Evolutionary conservation across 2,888 invertebrate species (phyloP).

Genomic region (Gymnocheta viridis): DNA sequence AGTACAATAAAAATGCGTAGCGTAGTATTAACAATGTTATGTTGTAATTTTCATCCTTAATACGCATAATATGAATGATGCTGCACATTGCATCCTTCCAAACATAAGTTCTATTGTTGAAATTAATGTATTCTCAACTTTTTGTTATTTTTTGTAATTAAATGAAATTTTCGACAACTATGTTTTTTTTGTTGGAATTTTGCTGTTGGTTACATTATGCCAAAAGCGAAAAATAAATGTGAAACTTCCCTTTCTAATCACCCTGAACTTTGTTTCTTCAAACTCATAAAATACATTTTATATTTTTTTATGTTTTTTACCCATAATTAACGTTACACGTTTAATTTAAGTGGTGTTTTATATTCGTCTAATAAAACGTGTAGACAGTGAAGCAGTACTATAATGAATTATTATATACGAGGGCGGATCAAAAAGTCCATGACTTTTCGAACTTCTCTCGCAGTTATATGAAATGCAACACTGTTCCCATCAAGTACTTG

Average conservation of each 20-base stretch:
- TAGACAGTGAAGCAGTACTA: slow-evolving; percentile 21
- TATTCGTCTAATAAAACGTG: slow-evolving; percentile 22
- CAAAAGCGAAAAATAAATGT: slow-evolving; percentile 9
- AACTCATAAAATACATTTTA: slow-evolving; percentile 37
- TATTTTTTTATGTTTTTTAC: slow-evolving; percentile 33
- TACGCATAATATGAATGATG: slow-evolving; percentile 18
- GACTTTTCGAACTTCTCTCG: too few species aligned
- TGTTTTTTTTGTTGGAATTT: slow-evolving; percentile 8
- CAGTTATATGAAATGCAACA: too few species aligned
- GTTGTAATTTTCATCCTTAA: slow-evolving; percentile 42
- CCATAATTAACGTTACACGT: slow-evolving; percentile 59
- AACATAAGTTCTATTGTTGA: slow-evolving; percentile 47
- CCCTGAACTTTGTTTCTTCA: not conserved
- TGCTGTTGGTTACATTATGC: slow-evolving; percentile 17
- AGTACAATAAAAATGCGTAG: not conserved
- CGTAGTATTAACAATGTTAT: not conserved
- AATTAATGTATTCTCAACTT: slow-evolving; percentile 24
- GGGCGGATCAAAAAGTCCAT: too few species aligned
- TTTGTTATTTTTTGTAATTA: slow-evolving; percentile 56
- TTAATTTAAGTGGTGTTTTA: slow-evolving; percentile 51
- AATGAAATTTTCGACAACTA: slow-evolving; percentile 53
- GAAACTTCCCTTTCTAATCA: not conserved
- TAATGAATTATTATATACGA: too few species aligned
- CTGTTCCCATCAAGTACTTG: too few species aligned
- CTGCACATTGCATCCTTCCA: slow-evolving; percentile 18